Conservation (phyloP, 2,113 vertebrate species). For the Ammospiza nelsoni region DNA sequence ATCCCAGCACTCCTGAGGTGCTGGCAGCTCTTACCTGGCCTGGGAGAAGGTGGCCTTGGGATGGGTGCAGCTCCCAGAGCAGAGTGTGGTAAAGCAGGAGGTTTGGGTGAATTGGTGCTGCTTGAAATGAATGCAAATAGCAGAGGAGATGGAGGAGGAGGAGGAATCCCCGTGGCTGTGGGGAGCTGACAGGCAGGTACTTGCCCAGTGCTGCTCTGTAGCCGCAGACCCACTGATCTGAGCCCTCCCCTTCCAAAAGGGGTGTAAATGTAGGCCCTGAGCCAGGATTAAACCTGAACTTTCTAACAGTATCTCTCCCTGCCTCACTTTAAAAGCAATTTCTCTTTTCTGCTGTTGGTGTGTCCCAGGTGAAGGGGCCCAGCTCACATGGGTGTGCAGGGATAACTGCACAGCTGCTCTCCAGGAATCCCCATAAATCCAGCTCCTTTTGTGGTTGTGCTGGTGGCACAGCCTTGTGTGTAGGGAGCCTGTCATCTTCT, state of each 20-base stretch:
- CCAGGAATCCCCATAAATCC: neutral
- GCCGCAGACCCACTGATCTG: neutral
- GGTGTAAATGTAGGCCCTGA: neutral
- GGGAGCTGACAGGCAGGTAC: neutral
- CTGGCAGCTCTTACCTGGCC: neutral
- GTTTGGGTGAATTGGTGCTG: neutral
- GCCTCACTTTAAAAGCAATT: neutral
- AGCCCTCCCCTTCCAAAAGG: neutral
- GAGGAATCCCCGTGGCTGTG: neutral
- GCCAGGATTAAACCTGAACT: neutral
- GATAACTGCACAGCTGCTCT: neutral
- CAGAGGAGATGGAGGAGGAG: neutral
- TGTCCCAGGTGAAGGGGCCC: neutral
- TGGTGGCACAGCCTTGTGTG: neutral
- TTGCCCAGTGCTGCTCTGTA: neutral
- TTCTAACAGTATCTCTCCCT: neutral
- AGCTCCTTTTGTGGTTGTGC: neutral
- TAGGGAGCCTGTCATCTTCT: rapidly evolving
- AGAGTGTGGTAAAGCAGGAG: neutral
- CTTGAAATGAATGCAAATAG: neutral
- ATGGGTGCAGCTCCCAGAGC: neutral
- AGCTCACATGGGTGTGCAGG: neutral
- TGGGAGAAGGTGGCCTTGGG: neutral
- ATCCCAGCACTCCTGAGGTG: neutral
- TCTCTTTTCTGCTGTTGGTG: rapidly evolving